Conservation (phyloP, 2,113 vertebrate genomes). For the Plotosus lineatus region DNA sequence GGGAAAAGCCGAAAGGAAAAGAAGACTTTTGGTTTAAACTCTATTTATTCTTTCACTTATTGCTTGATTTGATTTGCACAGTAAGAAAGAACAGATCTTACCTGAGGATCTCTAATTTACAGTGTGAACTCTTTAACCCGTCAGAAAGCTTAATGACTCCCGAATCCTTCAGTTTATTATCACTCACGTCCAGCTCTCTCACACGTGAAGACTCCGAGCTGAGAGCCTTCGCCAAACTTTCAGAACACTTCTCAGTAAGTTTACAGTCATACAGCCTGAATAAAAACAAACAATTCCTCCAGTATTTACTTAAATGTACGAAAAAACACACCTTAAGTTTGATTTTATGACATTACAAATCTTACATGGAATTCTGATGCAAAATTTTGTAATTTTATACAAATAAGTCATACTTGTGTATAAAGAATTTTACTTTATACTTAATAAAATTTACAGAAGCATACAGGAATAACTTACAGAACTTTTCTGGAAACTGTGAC, state of each 20-base stretch:
- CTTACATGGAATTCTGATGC: no score
- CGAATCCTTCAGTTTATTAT: not conserved
- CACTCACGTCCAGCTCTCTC: conserved; percentile 8
- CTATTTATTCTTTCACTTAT: not conserved
- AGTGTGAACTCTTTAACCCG: not conserved
- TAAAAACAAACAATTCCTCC: not conserved
- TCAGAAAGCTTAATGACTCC: not conserved
- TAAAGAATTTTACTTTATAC: no score
- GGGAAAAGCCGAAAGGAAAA: no score
- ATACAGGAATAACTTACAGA: conserved; percentile 9
- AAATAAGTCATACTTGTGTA: no score
- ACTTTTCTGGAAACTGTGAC: not conserved
- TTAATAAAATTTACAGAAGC: not conserved
- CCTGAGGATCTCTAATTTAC: not conserved
- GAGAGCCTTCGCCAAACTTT: not conserved
- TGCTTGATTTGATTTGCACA: not conserved
- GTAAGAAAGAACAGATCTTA: not conserved
- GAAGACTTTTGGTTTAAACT: not conserved
- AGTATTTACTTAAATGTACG: not conserved
- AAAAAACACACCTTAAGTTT: no score
- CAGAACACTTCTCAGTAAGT: not conserved
- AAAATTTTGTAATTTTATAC: no score
- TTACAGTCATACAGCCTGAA: not conserved
- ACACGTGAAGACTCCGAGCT: not conserved
- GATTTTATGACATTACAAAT: no score